Conservation (phyloP, 2,113 vertebrate genomes). For the Orientallactaga bullata region DNA sequence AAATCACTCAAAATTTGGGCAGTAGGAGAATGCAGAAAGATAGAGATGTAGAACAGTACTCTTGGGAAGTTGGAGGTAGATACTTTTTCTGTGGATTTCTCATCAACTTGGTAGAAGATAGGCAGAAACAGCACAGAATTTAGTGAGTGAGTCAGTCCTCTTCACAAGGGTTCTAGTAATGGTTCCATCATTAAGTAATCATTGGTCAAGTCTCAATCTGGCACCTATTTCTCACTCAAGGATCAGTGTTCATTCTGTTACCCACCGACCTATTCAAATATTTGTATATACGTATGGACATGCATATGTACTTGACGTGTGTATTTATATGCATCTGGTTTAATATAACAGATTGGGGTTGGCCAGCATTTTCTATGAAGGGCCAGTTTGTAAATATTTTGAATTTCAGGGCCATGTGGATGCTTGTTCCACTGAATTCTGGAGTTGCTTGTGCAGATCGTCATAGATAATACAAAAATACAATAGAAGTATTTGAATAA, state of each 20-base stretch:
- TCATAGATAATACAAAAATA: neutral
- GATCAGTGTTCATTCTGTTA: neutral
- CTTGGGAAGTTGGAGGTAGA: conserved; percentile 1
- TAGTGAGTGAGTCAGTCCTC: too few species aligned
- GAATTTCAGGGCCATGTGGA: neutral
- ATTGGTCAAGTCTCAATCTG: conserved; percentile 28
- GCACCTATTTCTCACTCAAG: neutral
- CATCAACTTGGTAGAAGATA: neutral
- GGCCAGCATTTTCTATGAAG: neutral
- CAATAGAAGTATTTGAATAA: neutral
- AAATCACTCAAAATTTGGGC: conserved; percentile 27
- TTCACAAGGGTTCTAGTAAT: too few species aligned
- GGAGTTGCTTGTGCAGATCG: conserved; percentile 7
- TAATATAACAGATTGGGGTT: neutral
- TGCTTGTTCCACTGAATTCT: neutral
- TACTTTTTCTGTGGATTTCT: neutral
- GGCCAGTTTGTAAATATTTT: conserved; percentile 27
- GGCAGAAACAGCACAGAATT: neutral
- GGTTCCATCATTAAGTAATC: too few species aligned
- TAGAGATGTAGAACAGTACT: neutral
- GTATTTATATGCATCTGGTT: neutral
- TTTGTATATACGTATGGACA: neutral
- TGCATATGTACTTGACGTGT: neutral
- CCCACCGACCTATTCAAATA: too few species aligned
- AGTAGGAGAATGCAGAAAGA: neutral